These are phyloP conservation scores for Crypturellus undulatus DNA, from an alignment of 2,113 vertebrate species.

Conservation along the genomic window DNA sequence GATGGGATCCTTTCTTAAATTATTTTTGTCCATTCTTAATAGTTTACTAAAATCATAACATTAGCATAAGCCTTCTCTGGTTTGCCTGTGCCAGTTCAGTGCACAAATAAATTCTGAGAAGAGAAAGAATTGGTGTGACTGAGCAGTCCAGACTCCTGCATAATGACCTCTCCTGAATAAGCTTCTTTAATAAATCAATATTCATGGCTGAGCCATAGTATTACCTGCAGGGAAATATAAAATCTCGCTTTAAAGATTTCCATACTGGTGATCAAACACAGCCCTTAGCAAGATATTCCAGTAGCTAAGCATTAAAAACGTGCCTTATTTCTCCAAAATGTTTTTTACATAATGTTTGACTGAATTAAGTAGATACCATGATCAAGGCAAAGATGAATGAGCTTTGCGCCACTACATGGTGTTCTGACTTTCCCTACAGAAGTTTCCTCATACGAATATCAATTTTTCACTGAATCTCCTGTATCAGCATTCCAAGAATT, in stretches of 20 bases:
- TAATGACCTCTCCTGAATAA: not conserved
- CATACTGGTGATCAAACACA: not conserved
- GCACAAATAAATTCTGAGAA: not conserved
- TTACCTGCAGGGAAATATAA: not conserved
- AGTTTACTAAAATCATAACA: not conserved
- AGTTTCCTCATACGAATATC: not conserved
- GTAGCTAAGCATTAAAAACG: not conserved
- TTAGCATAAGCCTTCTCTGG: not conserved
- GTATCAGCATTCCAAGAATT: slow-evolving; percentile 52
- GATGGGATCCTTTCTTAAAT: not conserved
- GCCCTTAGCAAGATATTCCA: not conserved
- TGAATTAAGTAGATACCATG: not conserved
- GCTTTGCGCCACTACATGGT: not conserved
- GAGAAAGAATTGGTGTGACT: not conserved
- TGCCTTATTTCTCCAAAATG: not conserved
- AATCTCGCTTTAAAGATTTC: not conserved
- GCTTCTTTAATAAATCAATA: not conserved
- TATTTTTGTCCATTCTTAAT: not conserved
- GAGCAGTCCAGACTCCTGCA: not conserved
- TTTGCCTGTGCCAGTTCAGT: not conserved
- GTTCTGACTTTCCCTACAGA: slow-evolving; percentile 18
- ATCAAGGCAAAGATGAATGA: slow-evolving; percentile 38
- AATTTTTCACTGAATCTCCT: slow-evolving; percentile 37
- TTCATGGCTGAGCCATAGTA: not conserved
- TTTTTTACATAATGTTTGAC: not conserved